Base-by-base conservation (phyloP, 2,113 vertebrate species). In the Xiphophorus hellerii region DNA sequence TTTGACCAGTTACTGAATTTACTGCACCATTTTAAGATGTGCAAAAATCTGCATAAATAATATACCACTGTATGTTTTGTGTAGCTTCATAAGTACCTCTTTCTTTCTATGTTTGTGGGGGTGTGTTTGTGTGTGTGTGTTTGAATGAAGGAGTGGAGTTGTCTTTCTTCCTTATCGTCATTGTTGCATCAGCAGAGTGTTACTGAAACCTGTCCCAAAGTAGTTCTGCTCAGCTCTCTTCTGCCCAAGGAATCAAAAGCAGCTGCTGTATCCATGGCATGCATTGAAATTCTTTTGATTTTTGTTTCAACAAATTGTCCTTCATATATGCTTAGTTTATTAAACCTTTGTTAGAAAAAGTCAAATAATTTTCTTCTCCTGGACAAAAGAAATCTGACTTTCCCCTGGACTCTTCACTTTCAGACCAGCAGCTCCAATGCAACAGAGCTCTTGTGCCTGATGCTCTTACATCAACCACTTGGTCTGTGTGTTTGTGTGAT, bases 111-210 rank as follows among this genome's bases (percentile, higher is more conserved):
- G 17, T 75, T 48, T 77, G 12, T 65, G 25, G 51, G 22, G 37
- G 22, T 44, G 31, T 37, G 69, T 35, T 9, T 17, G 39, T 37
- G n/a, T 68, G n/a, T 67, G 66, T 77, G 58, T 84, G 62, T 75
- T 25, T 22, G 62, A 3, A 30, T 33, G 35, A 13, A 69, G 69
- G 74, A 48, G 25, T 4, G 48, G 9, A 44, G 44, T 39, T 68
- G 62, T 83, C 79, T 78, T 62, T 78, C 85, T 92, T 92, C 74
- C 84, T 1, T 89, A 77, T 84, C 87, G 62, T 91, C 90, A 90
- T 84, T 37, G 54, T 93, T 92, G 88, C 89, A 91, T 93, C 90
- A 91, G 80, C 74, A 44, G 27, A 84, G 73, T 68, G 65, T 76
- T 83, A 42, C 30, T 42, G 58, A 83, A 76, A 70, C 72, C 68